Conservation (phyloP, 1,140 invertebrate species). For the Anastatus disparis region DNA sequence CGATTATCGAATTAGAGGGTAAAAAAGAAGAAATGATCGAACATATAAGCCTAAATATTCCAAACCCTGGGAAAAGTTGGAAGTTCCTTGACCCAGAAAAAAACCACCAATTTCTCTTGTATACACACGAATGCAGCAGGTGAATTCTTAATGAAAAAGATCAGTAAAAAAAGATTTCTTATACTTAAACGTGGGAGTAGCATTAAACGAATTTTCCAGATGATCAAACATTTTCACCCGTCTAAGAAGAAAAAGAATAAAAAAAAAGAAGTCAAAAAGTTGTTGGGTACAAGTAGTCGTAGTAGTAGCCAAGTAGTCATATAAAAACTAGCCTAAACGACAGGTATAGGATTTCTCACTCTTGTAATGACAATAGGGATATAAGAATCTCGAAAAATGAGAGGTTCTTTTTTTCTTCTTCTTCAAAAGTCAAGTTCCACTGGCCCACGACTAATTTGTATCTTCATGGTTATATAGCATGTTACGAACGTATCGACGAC, state of each 20-base stretch:
- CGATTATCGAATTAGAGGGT: constrained; percentile 32
- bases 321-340: background rate
- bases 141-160: constrained; percentile 54
- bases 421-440: too few species aligned
- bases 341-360: constrained; percentile 7
- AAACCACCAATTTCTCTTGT: background rate
- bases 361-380: too few species aligned
- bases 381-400: too few species aligned
- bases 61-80: constrained; percentile 27
- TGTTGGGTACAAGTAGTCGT: too few species aligned
- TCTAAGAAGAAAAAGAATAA: too few species aligned
- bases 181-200: constrained; percentile 61
- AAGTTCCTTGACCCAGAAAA: constrained; percentile 32
- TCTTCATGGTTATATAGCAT: constrained; percentile 28
- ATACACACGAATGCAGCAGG: constrained; percentile 32
- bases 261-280: too few species aligned
- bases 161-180: too few species aligned
- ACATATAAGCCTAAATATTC: too few species aligned
- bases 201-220: constrained; percentile 58
- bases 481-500: too few species aligned
- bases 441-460: constrained; percentile 31
- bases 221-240: constrained; percentile 52
- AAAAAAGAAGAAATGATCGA: background rate
- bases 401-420: too few species aligned
- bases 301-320: too few species aligned